phyloP scores from a whole-genome alignment of 2,888 invertebrate genomes.

The Eupithecia pulchellata region DNA sequence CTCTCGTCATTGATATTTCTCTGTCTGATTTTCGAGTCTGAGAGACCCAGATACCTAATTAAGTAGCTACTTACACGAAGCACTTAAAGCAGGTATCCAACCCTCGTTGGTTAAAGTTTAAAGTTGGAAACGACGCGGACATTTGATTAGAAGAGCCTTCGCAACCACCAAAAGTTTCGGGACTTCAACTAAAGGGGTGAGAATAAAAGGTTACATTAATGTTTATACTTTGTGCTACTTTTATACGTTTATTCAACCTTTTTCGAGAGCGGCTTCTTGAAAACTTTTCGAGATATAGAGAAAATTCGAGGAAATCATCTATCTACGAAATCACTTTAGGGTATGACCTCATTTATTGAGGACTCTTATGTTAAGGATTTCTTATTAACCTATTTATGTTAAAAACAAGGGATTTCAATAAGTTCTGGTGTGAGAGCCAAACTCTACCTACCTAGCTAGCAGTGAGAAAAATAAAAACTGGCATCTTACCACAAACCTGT shows the following conservation, averaged over 20 bases:
- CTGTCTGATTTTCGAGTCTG: no score
- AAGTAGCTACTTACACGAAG: neutral
- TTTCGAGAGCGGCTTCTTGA: constrained; percentile 4
- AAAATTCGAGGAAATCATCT: neutral
- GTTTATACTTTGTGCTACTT: no score
- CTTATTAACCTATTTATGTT: no score
- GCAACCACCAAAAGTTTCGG: neutral
- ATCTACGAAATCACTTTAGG: neutral
- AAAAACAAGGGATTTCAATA: no score
- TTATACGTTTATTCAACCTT: neutral
- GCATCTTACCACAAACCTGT: neutral
- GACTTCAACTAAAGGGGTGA: neutral
- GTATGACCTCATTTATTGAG: neutral
- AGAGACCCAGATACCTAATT: neutral
- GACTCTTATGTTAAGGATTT: neutral
- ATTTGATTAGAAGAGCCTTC: neutral
- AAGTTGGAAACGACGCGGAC: neutral
- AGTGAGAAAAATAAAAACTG: no score
- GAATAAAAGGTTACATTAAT: neutral
- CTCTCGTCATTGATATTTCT: neutral
- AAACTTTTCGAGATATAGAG: neutral
- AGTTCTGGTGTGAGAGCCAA: neutral
- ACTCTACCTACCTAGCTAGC: no score
- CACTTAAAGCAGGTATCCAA: neutral
- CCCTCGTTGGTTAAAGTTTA: neutral